These are phyloP conservation scores for Valencia hispanica DNA, from an alignment of 2,797 vertebrate genomes.

Conservation along the genomic window DNA sequence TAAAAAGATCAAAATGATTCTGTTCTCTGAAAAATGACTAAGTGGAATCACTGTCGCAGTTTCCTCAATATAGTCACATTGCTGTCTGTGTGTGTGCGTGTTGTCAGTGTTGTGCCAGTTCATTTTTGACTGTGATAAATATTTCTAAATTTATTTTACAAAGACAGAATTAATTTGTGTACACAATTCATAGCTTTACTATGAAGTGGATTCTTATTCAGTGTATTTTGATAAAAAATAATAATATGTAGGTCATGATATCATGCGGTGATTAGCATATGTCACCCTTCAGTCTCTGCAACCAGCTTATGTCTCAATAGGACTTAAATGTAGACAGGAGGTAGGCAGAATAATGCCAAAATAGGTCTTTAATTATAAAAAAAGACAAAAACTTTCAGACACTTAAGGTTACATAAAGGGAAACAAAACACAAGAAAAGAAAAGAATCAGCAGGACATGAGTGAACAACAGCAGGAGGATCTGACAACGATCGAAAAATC, in stretches of 20 bases:
- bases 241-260: not conserved
- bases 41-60: constrained; percentile 27
- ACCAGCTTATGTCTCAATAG: not conserved
- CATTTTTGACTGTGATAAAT: not conserved
- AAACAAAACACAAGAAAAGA: not conserved
- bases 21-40: constrained; percentile 29
- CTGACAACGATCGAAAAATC: not conserved
- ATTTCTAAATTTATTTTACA: not conserved
- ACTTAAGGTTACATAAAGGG: not conserved
- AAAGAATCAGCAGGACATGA: not conserved
- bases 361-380: not conserved
- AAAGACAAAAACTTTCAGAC: not conserved
- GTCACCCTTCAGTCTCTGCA: not conserved
- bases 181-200: not conserved
- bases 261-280: not conserved
- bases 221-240: not conserved
- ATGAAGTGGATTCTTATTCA: not conserved
- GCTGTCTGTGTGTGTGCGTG: constrained; percentile 5
- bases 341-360: not conserved
- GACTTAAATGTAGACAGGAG: not conserved
- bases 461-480: not conserved
- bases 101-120: not conserved
- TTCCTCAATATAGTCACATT: constrained; percentile 29
- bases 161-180: not conserved
- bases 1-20: constrained; percentile 6